Conservation (phyloP, 2,113 vertebrate genomes). For the Nyctereutes procyonoides region DNA sequence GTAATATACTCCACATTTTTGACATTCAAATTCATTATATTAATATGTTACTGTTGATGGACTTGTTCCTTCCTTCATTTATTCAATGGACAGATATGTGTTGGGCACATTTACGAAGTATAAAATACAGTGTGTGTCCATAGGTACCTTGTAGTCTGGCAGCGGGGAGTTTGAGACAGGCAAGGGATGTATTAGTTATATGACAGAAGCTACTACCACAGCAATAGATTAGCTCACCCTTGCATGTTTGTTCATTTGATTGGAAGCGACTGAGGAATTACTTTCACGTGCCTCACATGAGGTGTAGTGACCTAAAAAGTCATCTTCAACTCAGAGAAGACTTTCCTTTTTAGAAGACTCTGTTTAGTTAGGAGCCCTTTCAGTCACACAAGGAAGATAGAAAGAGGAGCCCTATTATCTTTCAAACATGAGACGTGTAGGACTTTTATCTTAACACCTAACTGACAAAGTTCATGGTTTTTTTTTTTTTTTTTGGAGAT, state of each 20-base stretch:
- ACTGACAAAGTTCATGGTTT: constrained; percentile 83
- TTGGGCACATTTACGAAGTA: constrained; percentile 15
- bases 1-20: constrained; percentile 15
- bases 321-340: not conserved
- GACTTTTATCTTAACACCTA: constrained; percentile 85
- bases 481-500: too few species aligned
- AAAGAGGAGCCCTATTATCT: constrained; percentile 68
- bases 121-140: constrained; percentile 2
- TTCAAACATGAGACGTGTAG: constrained; percentile 82
- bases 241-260: not conserved
- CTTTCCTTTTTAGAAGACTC: constrained; percentile 46
- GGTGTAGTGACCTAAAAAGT: constrained; percentile 14
- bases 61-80: constrained; percentile 46
- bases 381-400: constrained; percentile 31
- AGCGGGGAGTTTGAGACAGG: not conserved
- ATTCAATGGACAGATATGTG: not conserved
- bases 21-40: constrained; percentile 44
- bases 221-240: not conserved
- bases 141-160: not conserved
- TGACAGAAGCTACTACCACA: not conserved
- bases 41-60: not conserved
- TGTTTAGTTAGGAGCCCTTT: constrained; percentile 41
- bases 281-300: constrained; percentile 53
- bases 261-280: constrained; percentile 24
- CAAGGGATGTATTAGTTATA: not conserved